These are phyloP conservation scores for Macaca nemestrina DNA, from an alignment of 2,113 vertebrate genomes.

Conservation along the genomic window DNA sequence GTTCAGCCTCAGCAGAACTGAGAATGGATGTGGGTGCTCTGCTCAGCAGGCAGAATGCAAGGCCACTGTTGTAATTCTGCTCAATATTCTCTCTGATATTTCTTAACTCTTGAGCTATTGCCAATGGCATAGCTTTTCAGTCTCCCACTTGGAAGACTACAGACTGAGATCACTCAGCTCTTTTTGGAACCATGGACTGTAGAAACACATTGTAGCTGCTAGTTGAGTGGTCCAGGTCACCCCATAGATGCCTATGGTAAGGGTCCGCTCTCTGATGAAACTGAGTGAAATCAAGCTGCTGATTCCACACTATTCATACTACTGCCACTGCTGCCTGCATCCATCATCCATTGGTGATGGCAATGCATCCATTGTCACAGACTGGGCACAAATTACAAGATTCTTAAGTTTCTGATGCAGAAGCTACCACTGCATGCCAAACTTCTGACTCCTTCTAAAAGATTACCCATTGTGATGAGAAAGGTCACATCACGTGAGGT, in stretches of 20 bases:
- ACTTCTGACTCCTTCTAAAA: background rate
- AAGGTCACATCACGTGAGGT: background rate
- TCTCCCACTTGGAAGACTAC: background rate
- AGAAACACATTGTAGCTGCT: background rate
- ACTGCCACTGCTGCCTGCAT: background rate
- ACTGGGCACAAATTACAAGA: background rate
- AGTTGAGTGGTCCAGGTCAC: background rate
- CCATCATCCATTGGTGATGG: background rate
- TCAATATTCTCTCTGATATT: background rate
- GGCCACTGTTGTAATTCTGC: background rate
- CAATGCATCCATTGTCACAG: background rate
- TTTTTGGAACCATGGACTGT: background rate
- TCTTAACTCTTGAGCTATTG: background rate
- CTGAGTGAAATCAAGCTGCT: background rate
- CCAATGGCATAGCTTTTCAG: background rate
- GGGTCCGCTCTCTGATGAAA: background rate
- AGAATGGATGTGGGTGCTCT: background rate
- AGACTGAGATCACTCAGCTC: background rate
- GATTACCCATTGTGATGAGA: background rate
- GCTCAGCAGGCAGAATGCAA: background rate
- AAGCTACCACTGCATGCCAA: background rate
- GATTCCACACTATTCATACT: background rate
- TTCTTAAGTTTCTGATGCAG: background rate
- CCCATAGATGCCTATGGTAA: background rate
- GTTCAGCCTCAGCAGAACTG: background rate